A percentile compares a stretch with the other conserved stretches of the same genome.
Evolutionary conservation across 2,113 vertebrate genomes (phyloP).

Genomic region (Menidia beryllina): DNA sequence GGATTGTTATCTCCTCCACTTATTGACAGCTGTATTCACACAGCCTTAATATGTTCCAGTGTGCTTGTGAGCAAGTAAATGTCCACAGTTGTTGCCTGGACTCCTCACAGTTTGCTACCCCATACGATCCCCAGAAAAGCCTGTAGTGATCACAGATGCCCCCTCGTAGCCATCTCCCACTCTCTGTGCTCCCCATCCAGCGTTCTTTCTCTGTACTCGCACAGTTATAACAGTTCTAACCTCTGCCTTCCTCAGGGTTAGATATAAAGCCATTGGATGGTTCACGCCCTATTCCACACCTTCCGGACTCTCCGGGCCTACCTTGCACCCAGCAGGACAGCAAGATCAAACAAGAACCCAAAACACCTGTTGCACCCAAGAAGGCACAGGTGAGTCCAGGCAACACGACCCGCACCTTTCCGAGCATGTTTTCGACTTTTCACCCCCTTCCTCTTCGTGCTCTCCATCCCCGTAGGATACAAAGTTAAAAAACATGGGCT

Average conservation of each 20-base stretch:
- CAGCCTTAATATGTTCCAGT: not conserved
- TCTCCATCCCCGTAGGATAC: constrained; percentile 42
- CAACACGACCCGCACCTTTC: too few relatives aligned
- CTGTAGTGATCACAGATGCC: not conserved
- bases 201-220: too few relatives aligned
- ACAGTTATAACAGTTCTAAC: not conserved
- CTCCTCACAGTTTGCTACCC: not conserved
- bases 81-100: not conserved
- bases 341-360: constrained; percentile 89
- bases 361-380: constrained; percentile 87
- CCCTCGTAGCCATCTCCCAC: not conserved
- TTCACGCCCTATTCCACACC: constrained; percentile 82
- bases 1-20: not conserved
- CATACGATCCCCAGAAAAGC: not conserved
- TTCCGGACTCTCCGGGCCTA: constrained; percentile 81
- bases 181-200: too few relatives aligned
- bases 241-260: constrained; percentile 73
- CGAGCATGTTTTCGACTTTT: too few relatives aligned
- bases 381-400: constrained; percentile 82
- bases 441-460: not conserved
- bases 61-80: not conserved
- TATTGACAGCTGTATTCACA: not conserved
- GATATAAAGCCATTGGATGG: constrained; percentile 86
- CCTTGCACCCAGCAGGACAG: constrained; percentile 81
- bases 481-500: constrained; percentile 91